A percentile compares a stretch with the other conserved stretches of the same genome.
Evolutionary conservation across 2,113 vertebrate genomes (phyloP).

Genomic region (Notothenia coriiceps): DNA sequence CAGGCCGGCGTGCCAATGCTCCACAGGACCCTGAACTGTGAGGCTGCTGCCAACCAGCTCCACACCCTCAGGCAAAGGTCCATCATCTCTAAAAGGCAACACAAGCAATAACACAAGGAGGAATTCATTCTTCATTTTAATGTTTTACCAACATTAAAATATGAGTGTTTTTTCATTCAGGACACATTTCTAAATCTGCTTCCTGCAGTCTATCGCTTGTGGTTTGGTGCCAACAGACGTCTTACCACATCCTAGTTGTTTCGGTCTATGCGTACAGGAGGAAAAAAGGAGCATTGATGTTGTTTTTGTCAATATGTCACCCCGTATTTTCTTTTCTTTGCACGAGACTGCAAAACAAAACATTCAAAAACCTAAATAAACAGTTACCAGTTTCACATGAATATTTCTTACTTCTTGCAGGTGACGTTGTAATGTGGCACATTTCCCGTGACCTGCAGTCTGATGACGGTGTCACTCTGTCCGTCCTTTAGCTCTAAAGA

Average conservation of each 20-base stretch:
- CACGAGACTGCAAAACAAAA: neutral
- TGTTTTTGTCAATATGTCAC: neutral
- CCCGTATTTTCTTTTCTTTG: neutral
- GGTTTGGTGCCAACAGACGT: conserved; percentile 55
- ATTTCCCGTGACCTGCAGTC: conserved; percentile 66
- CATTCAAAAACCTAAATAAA: neutral
- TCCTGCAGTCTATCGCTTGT: conserved; percentile 48
- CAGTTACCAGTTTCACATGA: neutral
- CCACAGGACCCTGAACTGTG: conserved; percentile 59
- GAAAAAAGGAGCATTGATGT: neutral
- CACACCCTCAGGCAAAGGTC: conserved; percentile 63
- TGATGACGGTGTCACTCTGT: conserved; percentile 45
- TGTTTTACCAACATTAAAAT: neutral
- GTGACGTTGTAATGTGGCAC: conserved; percentile 71
- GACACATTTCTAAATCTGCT: conserved; percentile 35
- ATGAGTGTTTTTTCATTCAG: neutral
- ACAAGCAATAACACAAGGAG: neutral
- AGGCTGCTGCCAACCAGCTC: conserved; percentile 56
- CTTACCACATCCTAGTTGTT: conserved; percentile 64
- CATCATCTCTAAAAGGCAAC: conserved; percentile 53
- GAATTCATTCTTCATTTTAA: neutral
- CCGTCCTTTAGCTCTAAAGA: conserved; percentile 69
- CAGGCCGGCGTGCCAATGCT: conserved; percentile 59
- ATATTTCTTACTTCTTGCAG: conserved; percentile 78
- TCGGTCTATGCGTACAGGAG: neutral